These are phyloP conservation scores for Pempheris klunzingeri DNA, from an alignment of 2,797 vertebrate species.

Conservation along the genomic window DNA sequence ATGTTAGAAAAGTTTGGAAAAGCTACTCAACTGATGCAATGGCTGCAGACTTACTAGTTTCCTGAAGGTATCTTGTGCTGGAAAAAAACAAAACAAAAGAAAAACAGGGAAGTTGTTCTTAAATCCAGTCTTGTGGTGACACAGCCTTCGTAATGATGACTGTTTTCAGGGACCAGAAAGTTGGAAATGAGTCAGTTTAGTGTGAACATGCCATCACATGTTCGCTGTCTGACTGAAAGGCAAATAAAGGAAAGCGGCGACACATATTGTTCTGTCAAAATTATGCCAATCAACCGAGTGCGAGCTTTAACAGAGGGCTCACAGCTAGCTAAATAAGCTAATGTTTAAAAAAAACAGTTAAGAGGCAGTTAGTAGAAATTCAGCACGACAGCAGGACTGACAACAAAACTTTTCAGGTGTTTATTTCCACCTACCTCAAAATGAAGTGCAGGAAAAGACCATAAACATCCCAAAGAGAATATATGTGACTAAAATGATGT, in stretches of 20 bases:
- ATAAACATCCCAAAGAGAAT: slow-evolving; percentile 10
- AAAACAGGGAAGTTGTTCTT: neutral
- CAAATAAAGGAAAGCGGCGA: neutral
- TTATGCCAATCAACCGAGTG: neutral
- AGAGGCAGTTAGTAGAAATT: neutral
- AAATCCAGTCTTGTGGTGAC: neutral
- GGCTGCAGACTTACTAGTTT: neutral
- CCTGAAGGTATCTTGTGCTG: neutral
- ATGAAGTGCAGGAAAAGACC: slow-evolving; percentile 15
- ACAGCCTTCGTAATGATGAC: neutral
- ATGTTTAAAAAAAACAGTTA: neutral
- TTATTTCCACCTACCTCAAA: slow-evolving; percentile 60
- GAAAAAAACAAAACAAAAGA: neutral
- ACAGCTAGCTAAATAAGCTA: neutral
- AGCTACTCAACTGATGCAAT: neutral
- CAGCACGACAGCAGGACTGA: neutral
- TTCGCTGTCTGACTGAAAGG: neutral
- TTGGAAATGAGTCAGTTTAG: slow-evolving; percentile 56
- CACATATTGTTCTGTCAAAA: neutral
- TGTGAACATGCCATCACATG: slow-evolving; percentile 57
- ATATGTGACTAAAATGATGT: too few relatives aligned
- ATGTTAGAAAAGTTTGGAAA: neutral
- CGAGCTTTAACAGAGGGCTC: too few relatives aligned
- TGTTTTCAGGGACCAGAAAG: slow-evolving; percentile 11
- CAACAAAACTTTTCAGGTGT: slow-evolving; percentile 9